Base-by-base conservation (phyloP, 1,140 invertebrate species). In the Sinonovacula constricta region DNA sequence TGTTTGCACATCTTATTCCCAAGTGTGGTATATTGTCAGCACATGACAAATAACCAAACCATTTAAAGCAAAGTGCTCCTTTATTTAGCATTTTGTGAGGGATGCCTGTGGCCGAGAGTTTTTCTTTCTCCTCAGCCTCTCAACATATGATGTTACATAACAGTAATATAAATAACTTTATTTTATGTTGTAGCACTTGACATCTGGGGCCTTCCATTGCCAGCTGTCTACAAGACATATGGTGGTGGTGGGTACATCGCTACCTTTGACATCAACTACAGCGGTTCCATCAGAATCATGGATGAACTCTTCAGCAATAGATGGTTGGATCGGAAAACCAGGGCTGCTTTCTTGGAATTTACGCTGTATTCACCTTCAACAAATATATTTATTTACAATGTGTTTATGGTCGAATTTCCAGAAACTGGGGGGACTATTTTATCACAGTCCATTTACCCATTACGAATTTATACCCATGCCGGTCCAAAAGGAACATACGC, bases 341-440 rank as follows among this genome's bases (percentile, higher is more conserved):
- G 92, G 81, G 92, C 91, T 4, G 85, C 93, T 10, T 88, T 93
- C 62, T 82, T 92, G 5, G 92, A 93, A 69, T 92, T 92, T 79
- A 92, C 92, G 3, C 84, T 91, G 2, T 93, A 92, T 77, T 93
- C 92, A 82, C 90, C 91, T 4, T 82, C 83, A 30, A 81, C 70
- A 0, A 83, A 86, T 56, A 45, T 86, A 59, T 85, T 87, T 56
- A 57, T 67, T 14, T 82, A 79, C 31, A 63, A 80, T 26, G 51
- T 53, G 5, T 66, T 87, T 12, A 39, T 84, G 14, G 51, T 79
- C 0, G 92, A 92, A 79, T 92, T 92, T 79, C 79, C 90, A 28
- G 90, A 92, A 26, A 90, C 90, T 22, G 92, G 92, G 12, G 85
- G 83, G 3, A 65, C 83, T 7, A 10, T 79, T 14, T 59, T 66